Percentiles rank a stretch among this genome's conserved stretches.
Conservation (phyloP, 1,140 invertebrate genomes). For the Calephelis nemesis region DNA sequence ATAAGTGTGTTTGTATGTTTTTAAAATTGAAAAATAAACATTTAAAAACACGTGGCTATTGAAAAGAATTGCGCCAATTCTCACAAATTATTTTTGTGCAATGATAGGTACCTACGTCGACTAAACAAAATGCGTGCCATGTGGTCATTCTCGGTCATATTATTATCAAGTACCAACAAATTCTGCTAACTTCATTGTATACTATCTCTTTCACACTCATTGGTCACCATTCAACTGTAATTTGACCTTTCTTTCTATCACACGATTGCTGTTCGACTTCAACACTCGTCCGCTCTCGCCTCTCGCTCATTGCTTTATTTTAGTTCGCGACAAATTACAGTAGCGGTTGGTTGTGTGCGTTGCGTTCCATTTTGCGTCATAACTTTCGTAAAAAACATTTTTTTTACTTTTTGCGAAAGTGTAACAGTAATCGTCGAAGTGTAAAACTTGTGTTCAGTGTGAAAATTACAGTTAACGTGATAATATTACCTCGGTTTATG, state of each 20-base stretch:
- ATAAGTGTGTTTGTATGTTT: no score
- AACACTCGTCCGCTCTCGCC: background rate
- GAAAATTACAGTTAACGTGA: conserved; percentile 42
- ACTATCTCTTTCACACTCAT: conserved; percentile 45
- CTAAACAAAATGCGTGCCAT: conserved; percentile 62
- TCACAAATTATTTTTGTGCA: conserved; percentile 48
- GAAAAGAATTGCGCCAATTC: conserved; percentile 64
- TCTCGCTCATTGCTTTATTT: conserved; percentile 39
- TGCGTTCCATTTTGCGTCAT: conserved; percentile 37
- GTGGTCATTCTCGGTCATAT: conserved; percentile 61
- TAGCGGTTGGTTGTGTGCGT: conserved; percentile 34
- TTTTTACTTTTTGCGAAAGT: conserved; percentile 56
- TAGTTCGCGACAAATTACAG: conserved; percentile 43
- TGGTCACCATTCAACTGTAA: conserved; percentile 36
- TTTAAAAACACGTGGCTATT: conserved; percentile 43
- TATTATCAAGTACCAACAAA: conserved; percentile 21
- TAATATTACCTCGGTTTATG: conserved; percentile 41
- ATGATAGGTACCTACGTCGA: conserved; percentile 17
- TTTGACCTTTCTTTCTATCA: conserved; percentile 52
- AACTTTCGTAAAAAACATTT: conserved; percentile 67
- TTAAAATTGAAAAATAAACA: conserved; percentile 41
- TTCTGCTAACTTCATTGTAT: conserved; percentile 53
- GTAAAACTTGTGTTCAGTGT: conserved; percentile 46
- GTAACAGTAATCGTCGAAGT: conserved; percentile 43
- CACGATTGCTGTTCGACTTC: conserved; percentile 17